Conservation (phyloP, 2,888 invertebrate genomes). For the Parnassius smintheus region DNA sequence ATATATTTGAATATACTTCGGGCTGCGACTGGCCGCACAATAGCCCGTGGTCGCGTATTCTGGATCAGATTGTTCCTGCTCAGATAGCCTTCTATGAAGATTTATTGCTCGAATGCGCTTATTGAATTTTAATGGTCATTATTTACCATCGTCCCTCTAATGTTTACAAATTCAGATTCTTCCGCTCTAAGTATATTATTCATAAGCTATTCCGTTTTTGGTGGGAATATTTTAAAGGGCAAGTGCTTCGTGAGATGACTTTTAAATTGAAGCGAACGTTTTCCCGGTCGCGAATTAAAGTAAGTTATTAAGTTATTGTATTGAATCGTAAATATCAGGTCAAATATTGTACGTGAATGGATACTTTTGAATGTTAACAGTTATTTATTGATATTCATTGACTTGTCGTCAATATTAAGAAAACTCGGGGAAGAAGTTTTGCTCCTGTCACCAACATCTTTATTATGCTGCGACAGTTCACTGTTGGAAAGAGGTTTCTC, state of each 20-base stretch:
- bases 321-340: constrained; percentile 38
- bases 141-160: constrained; percentile 58
- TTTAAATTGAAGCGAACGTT: constrained; percentile 47
- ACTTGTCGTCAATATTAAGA: too few species aligned
- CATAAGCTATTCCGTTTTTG: constrained; percentile 37
- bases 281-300: constrained; percentile 46
- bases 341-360: constrained; percentile 42
- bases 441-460: too few species aligned
- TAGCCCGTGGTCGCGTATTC: constrained; percentile 52
- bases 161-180: constrained; percentile 36
- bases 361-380: background rate
- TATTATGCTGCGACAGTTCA: too few species aligned
- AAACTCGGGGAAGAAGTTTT: too few species aligned
- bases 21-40: constrained; percentile 47
- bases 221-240: constrained; percentile 39
- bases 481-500: too few species aligned
- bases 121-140: constrained; percentile 76
- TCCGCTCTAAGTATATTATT: constrained; percentile 33
- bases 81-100: constrained; percentile 78
- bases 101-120: constrained; percentile 67
- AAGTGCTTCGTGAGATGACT: constrained; percentile 45
- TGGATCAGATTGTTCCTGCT: constrained; percentile 70
- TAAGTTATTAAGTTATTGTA: constrained; percentile 42
- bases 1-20: constrained; percentile 70
- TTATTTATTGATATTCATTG: too few species aligned